Evolutionary conservation across 1,140 invertebrate genomes (phyloP).

Genomic region (Mesaphorura yosii): DNA sequence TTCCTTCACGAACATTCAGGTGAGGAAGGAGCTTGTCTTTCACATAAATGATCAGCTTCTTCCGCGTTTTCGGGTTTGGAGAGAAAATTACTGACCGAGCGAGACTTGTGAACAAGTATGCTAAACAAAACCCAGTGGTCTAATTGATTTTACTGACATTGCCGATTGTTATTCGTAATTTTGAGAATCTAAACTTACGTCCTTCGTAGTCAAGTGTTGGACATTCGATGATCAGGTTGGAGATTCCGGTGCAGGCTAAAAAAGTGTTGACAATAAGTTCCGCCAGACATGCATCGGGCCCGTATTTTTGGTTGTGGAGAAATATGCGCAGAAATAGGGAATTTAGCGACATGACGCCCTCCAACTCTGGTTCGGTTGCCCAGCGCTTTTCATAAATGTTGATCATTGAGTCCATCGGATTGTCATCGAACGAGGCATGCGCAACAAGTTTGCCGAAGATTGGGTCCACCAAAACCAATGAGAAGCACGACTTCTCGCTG

Average conservation of each 20-base stretch:
- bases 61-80: background rate
- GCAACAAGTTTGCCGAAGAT: constrained; percentile 8
- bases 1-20: constrained; percentile 19
- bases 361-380: constrained; percentile 4
- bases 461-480: constrained; percentile 2
- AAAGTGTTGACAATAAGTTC: constrained; percentile 16
- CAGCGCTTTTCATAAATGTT: constrained; percentile 14
- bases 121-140: background rate
- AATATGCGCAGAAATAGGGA: constrained; percentile 7
- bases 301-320: background rate
- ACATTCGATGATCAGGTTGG: constrained; percentile 15
- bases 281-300: background rate
- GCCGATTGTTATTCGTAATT: background rate
- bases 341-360: background rate
- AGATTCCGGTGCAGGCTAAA: constrained; percentile 5
- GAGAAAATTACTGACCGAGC: constrained; percentile 4
- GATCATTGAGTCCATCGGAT: constrained; percentile 5
- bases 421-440: constrained; percentile 16
- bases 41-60: constrained; percentile 19
- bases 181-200: background rate
- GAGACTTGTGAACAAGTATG: constrained; percentile 3
- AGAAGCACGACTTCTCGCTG: constrained; percentile 20
- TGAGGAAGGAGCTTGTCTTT: constrained; percentile 20
- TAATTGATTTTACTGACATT: background rate
- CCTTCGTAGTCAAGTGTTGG: background rate